A percentile compares a stretch with the other conserved stretches of the same genome.
phyloP scores from a whole-genome alignment of 2,113 vertebrate species.

The Limnothrissa miodon region DNA sequence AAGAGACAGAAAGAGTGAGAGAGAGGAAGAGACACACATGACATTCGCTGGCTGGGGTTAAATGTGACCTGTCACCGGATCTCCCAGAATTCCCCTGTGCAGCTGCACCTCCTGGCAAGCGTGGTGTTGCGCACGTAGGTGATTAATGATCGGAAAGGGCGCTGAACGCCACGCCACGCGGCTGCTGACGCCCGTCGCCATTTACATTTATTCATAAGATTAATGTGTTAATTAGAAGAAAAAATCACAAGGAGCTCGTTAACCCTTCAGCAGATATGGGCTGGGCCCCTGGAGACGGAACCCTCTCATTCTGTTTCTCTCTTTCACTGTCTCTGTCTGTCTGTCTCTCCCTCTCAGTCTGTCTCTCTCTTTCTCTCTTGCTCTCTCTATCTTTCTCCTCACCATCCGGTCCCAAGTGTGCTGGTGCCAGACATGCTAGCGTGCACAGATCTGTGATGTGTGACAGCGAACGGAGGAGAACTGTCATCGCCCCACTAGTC shows the following conservation, averaged over 20 bases:
- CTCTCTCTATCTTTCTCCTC: slow-evolving; percentile 16
- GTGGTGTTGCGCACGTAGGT: slow-evolving; percentile 14
- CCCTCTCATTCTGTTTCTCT: background rate
- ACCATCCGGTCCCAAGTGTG: slow-evolving; percentile 37
- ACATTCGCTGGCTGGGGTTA: slow-evolving; percentile 35
- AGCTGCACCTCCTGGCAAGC: slow-evolving; percentile 18
- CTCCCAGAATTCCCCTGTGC: slow-evolving; percentile 27
- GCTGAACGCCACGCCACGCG: background rate
- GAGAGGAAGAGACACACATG: background rate
- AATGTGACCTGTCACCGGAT: slow-evolving; percentile 32
- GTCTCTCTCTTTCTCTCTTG: background rate
- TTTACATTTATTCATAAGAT: slow-evolving; percentile 48
- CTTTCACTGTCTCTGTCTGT: background rate
- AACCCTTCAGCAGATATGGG: slow-evolving; percentile 42
- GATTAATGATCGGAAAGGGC: slow-evolving; percentile 35
- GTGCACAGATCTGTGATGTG: slow-evolving; percentile 29
- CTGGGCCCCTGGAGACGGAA: slow-evolving; percentile 34
- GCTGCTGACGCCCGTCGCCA: slow-evolving; percentile 14
- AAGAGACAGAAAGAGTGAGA: background rate
- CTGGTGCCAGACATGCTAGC: slow-evolving; percentile 39
- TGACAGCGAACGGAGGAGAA: slow-evolving; percentile 33
- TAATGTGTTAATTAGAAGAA: slow-evolving; percentile 47
- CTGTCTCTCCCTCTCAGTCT: background rate
- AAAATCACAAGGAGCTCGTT: slow-evolving; percentile 46
- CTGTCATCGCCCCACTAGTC: slow-evolving; percentile 36